These are phyloP conservation scores for Siphamia tubifer DNA, from an alignment of 2,113 vertebrate genomes.

Conservation along the genomic window DNA sequence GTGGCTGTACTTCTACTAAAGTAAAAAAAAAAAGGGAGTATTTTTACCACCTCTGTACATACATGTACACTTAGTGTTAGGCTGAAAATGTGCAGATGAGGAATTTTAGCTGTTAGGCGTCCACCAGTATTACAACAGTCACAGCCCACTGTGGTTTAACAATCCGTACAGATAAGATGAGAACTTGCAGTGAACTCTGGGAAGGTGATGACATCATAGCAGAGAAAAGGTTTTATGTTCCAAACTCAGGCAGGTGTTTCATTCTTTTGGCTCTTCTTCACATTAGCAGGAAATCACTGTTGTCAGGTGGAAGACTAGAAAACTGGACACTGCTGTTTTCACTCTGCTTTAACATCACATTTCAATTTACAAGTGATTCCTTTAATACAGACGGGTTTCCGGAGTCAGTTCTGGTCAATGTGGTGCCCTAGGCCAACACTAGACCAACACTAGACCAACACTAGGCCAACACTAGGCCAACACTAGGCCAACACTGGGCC, in stretches of 20 bases:
- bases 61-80: too few relatives aligned
- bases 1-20: too few relatives aligned
- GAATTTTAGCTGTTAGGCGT: neutral
- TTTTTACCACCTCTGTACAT: too few relatives aligned
- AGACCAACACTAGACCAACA: too few relatives aligned
- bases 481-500: too few relatives aligned
- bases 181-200: conserved; percentile 41
- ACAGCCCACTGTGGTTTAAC: conserved; percentile 13
- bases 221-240: neutral
- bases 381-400: too few relatives aligned
- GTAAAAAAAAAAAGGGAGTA: too few relatives aligned
- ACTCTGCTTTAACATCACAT: neutral
- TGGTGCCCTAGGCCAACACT: too few relatives aligned
- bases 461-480: too few relatives aligned
- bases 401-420: too few relatives aligned
- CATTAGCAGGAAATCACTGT: conserved; percentile 14
- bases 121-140: conserved; percentile 11
- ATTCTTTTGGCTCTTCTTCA: conserved; percentile 34
- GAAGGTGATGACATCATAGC: conserved; percentile 49
- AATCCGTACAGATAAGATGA: conserved; percentile 22
- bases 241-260: conserved; percentile 53
- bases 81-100: neutral
- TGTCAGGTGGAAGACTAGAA: neutral
- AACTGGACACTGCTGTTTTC: neutral
- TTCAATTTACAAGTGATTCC: too few relatives aligned